phyloP scores from a whole-genome alignment of 2,113 vertebrate genomes.

The Lycaon pictus region DNA sequence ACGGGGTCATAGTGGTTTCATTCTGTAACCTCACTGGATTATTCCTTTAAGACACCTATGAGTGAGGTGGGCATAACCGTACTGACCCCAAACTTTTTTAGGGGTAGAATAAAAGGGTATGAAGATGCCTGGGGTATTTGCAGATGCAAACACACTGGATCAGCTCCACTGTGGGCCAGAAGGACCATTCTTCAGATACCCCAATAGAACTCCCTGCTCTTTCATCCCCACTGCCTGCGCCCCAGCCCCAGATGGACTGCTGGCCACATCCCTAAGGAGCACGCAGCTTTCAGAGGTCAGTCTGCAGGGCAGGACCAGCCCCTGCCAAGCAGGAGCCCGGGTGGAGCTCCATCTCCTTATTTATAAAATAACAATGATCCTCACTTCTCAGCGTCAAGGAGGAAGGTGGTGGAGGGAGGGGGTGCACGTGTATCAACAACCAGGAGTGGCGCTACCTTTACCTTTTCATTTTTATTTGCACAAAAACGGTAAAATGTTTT shows the following conservation, averaged over 20 bases:
- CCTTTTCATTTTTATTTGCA: constrained; percentile 85
- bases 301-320: neutral
- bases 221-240: accelerated
- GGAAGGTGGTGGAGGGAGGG: neutral
- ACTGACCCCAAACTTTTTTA: no score
- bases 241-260: accelerated
- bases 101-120: neutral
- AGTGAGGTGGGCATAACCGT: neutral
- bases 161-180: accelerated
- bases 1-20: accelerated
- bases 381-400: constrained; percentile 58
- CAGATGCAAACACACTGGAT: no score
- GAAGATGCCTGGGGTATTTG: neutral
- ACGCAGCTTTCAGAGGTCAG: no score
- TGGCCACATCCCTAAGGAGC: accelerated
- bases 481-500: constrained; percentile 88
- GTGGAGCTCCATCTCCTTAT: constrained; percentile 16
- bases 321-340: accelerated
- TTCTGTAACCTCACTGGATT: neutral
- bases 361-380: constrained; percentile 75
- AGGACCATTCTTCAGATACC: accelerated
- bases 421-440: neutral
- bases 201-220: accelerated
- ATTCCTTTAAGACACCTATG: neutral
- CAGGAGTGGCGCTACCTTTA: constrained; percentile 77